Evolutionary conservation across 2,113 vertebrate genomes (phyloP).

Genomic region (Pachyramphus minor): DNA sequence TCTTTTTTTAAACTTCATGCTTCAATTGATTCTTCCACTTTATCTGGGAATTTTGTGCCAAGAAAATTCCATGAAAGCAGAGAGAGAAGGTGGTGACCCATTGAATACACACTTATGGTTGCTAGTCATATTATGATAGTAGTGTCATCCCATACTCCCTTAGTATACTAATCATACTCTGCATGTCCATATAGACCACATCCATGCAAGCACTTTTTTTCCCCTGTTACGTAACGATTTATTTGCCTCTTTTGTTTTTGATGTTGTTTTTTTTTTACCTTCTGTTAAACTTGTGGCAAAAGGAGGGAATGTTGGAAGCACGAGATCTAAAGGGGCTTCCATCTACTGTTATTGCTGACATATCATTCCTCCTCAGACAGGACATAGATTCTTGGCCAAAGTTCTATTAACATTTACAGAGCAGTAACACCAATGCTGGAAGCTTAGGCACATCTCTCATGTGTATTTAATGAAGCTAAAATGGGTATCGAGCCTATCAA

Average conservation of each 20-base stretch:
- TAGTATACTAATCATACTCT: neutral
- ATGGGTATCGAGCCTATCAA: neutral
- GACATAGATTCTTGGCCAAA: neutral
- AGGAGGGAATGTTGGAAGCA: neutral
- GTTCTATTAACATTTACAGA: neutral
- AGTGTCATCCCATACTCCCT: neutral
- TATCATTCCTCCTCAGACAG: neutral
- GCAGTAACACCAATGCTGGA: neutral
- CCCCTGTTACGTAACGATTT: neutral
- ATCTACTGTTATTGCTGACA: neutral
- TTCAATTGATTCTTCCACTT: neutral
- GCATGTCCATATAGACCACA: neutral
- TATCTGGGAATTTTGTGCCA: neutral
- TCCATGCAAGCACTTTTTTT: neutral
- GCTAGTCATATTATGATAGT: neutral
- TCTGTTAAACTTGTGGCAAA: neutral
- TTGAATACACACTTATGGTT: neutral
- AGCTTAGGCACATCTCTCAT: neutral
- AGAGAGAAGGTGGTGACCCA: neutral
- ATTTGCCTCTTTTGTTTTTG: neutral
- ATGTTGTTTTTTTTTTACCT: rapidly evolving
- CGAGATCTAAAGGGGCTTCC: neutral
- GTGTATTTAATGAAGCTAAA: neutral
- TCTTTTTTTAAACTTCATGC: neutral
- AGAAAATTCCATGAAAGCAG: neutral